These are phyloP conservation scores for Carollia perspicillata DNA, from an alignment of 2,113 vertebrate genomes.

Conservation along the genomic window DNA sequence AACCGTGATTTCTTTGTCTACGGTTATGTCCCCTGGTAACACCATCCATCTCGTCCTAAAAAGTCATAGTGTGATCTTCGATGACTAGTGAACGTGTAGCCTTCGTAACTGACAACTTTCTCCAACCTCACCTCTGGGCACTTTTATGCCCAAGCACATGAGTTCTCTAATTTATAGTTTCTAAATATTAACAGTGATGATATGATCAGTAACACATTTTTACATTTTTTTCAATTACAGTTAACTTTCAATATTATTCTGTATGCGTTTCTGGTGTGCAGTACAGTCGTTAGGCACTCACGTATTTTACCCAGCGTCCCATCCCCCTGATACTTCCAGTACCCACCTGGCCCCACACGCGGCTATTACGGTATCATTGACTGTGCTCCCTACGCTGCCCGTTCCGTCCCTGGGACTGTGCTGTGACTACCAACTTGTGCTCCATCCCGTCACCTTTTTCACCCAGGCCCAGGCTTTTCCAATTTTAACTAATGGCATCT, in stretches of 20 bases:
- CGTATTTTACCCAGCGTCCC: neutral
- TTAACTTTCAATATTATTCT: neutral
- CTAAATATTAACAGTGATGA: neutral
- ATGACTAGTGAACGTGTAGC: neutral
- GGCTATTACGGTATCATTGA: neutral
- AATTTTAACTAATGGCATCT: neutral
- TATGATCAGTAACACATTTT: neutral
- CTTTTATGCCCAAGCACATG: neutral
- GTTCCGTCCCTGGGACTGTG: neutral
- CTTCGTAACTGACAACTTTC: neutral
- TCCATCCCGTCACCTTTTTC: neutral
- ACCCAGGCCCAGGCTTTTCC: neutral
- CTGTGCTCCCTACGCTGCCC: neutral
- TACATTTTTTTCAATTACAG: neutral
- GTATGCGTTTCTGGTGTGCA: neutral
- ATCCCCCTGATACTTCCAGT: neutral
- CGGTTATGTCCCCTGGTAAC: fast-evolving
- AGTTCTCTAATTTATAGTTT: neutral
- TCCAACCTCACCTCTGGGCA: neutral
- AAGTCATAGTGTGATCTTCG: neutral
- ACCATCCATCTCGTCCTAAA: neutral
- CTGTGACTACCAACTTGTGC: neutral
- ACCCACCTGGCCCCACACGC: neutral
- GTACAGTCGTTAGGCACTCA: neutral
- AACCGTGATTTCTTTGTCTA: neutral